Evolutionary conservation across 2,888 invertebrate genomes (phyloP), one percentile per base, ranked within the genome.

Genomic region (Synergus umbraculus): DNA sequence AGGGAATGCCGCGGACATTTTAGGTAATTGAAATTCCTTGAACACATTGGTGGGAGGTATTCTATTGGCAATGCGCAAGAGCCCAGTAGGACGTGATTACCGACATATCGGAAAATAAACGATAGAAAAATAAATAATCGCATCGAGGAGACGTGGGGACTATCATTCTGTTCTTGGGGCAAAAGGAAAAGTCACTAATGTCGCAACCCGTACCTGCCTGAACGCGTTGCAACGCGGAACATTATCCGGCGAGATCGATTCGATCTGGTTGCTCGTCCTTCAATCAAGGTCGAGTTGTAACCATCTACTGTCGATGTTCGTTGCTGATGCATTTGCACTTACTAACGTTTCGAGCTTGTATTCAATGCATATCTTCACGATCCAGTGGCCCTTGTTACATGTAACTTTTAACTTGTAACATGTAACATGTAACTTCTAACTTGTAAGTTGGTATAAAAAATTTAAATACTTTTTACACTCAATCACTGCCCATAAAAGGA

Each of bases 171-270:
- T 22, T 67, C 37, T 5, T 9, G 54, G 46, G 18, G 67, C 54
- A 73, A 73, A 73, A 54, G 15, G 73, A 49, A 73, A 73, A 73
- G 41, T 54, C 73, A 73, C 37, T 73, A 58, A 73, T 73, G 73
- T 58, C 73, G 73, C 73, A 73, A 73, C 54, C n/a, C 54, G 10
- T 69, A 69, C 29, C 65, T 66, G 63, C 29, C 13, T 29, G 81
- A 58, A 81, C 67, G 69, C 63, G 76, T 58, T 77, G 41, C 78
- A 76, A 81, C 81, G 73, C 73, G 76, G 79, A 79, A 76, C 78
- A 76, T 82, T 43, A 77, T 76, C 77, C 77, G 79, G 46, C 64
- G 77, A 73, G 77, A 82, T 79, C 82, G 82, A 82, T 82, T 79
- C 43, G 77, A 76, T 82, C 82, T 43, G 82, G 76, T 66, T 7